Evolutionary conservation across 1,140 invertebrate genomes (phyloP).

Genomic region (Microplitis demolitor): DNA sequence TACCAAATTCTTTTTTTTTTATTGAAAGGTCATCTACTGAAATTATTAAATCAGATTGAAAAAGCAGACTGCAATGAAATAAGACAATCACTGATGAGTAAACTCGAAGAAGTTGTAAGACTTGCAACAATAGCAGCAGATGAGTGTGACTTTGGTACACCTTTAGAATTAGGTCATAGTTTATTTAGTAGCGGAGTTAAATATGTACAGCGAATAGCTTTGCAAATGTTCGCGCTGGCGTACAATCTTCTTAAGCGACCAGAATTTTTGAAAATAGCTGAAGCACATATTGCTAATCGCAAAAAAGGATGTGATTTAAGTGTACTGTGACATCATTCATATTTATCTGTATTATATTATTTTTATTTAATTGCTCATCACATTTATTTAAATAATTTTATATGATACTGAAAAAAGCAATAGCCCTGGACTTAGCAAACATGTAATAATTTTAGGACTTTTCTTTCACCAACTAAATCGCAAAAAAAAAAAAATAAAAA

Average conservation of each 20-base stretch:
- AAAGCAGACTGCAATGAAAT: constrained; percentile 66
- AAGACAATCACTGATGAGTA: constrained; percentile 65
- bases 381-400: neutral
- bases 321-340: constrained; percentile 37
- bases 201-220: constrained; percentile 69
- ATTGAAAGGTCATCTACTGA: constrained; percentile 70
- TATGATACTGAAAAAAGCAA: neutral
- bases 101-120: constrained; percentile 79
- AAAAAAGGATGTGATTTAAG: constrained; percentile 58
- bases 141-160: constrained; percentile 93
- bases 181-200: constrained; percentile 78
- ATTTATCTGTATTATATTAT: neutral
- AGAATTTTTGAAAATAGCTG: constrained; percentile 76
- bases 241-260: constrained; percentile 78
- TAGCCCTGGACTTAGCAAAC: too few relatives aligned
- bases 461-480: too few relatives aligned
- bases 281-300: constrained; percentile 69
- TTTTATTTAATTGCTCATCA: neutral
- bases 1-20: constrained; percentile 41
- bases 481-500: too few relatives aligned
- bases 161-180: constrained; percentile 85
- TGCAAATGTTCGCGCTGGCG: constrained; percentile 72
- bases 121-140: constrained; percentile 87
- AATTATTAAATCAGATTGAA: constrained; percentile 72
- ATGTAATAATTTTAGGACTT: too few relatives aligned